A percentile compares a stretch with the other conserved stretches of the same genome.
phyloP scores from a whole-genome alignment of 2,797 vertebrate species.

The Fringilla coelebs region DNA sequence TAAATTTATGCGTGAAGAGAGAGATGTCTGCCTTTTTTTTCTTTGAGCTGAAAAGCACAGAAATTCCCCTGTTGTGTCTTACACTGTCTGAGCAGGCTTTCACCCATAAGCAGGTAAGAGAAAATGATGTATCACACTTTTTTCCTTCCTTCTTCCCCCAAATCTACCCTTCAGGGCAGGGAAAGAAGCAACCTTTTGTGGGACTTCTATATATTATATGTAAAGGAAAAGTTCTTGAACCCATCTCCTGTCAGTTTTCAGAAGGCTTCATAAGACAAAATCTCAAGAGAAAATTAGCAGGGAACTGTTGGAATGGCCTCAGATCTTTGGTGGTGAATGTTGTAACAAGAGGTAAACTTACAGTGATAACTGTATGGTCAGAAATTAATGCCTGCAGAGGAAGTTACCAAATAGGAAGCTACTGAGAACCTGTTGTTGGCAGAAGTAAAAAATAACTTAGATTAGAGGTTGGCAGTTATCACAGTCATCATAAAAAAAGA shows the following conservation, averaged over 20 bases:
- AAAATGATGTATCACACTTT: background rate
- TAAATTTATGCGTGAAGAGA: background rate
- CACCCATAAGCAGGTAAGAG: background rate
- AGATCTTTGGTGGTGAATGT: background rate
- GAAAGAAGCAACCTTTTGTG: background rate
- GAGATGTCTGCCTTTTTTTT: background rate
- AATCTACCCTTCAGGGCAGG: background rate
- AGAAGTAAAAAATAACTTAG: constrained; percentile 18
- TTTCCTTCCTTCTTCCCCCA: background rate
- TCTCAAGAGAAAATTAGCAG: background rate
- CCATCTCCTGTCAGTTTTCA: background rate
- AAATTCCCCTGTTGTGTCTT: background rate
- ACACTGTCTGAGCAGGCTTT: background rate
- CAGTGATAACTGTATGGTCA: background rate
- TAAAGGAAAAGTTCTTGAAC: background rate
- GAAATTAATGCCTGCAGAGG: background rate
- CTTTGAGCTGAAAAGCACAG: background rate
- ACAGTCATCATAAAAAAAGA: background rate
- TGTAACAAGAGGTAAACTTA: background rate
- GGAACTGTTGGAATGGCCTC: background rate
- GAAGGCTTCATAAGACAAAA: background rate
- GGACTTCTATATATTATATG: background rate
- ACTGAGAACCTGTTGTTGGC: background rate
- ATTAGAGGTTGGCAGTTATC: constrained; percentile 1
- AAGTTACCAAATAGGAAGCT: background rate